Evolutionary conservation across 2,113 vertebrate genomes (phyloP), one percentile per base, ranked within the genome.

Genomic region (Leptocoma aspasia): DNA sequence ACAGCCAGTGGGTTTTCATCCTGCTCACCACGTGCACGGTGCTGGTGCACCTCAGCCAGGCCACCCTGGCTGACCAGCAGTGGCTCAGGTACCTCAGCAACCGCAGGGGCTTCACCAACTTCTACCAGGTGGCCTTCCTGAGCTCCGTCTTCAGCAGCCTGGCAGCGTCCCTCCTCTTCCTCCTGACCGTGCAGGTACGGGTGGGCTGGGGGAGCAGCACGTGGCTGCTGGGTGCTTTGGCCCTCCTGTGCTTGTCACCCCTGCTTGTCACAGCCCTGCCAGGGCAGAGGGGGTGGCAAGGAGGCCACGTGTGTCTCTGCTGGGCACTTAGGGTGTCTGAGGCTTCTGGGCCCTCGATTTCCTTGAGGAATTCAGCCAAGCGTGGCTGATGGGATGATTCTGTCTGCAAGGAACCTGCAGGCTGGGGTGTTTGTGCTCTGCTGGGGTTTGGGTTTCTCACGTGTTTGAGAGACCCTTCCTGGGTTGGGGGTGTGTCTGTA

Each of bases 101-200:
- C 71, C 98, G 95, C 13, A 97, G 79, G 6, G 89, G 90, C 42
- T 99, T 99, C 97, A 98, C 98, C 31, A 99, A 99, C 97, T 99
- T 99, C 84, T 98, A 99, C 95, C 99, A 98, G 4, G 97, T 99
- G 96, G 99, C 99, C 28, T 97, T 98, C 60, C 98, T 98, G 94
- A 98, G 97, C 54, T 97, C 96, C 0, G 44, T 96, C 52, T 99
- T 99, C 97, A 98, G 97, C 10, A 95, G 98, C 80, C 96, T 99
- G 97, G 98, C 98, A 0, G 99, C 99, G 0, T 92, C 97, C 61
- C 98, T 99, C 82, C 98, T 99, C 83, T 99, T 99, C 97, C 94
- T 99, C 76, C 97, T 99, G n/a, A 97, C 98, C 3, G 94, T 99
- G 60, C 99, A 99, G 99, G 99, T 99, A 96, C 0, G 3, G 57